A percentile compares a stretch with the other conserved stretches of the same genome.
phyloP scores from a whole-genome alignment of 2,113 vertebrate genomes.

The Hippocampus abdominalis region DNA sequence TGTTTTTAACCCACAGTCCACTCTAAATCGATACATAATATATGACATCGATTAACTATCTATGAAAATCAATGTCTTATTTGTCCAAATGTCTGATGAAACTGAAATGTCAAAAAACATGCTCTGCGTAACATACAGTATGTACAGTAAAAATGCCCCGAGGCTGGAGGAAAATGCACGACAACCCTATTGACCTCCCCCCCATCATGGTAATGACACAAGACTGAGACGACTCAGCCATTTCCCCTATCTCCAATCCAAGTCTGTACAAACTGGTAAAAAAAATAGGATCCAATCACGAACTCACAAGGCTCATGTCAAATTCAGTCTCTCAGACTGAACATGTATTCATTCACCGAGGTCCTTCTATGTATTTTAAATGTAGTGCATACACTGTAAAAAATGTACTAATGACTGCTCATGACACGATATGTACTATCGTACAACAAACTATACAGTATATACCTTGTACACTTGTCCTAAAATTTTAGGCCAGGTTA shows the following conservation, averaged over 20 bases:
- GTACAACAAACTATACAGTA: neutral
- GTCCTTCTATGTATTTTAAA: neutral
- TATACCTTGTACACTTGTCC: neutral
- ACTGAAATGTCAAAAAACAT: constrained; percentile 7
- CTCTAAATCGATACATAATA: neutral
- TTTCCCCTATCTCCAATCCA: constrained; percentile 19
- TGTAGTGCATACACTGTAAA: neutral
- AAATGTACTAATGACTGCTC: neutral
- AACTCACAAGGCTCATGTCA: constrained; percentile 25
- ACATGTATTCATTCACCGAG: neutral
- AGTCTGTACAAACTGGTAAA: constrained; percentile 5
- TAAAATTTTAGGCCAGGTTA: constrained; percentile 5
- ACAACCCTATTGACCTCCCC: neutral
- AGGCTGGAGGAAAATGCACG: constrained; percentile 11
- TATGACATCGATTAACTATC: neutral
- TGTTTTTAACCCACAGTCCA: neutral
- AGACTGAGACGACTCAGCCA: constrained; percentile 14
- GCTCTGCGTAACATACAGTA: constrained; percentile 17
- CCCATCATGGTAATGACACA: neutral
- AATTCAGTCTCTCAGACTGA: constrained; percentile 20
- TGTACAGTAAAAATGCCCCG: neutral
- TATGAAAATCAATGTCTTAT: neutral
- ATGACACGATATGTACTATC: neutral
- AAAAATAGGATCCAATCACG: neutral
- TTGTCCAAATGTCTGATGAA: neutral